Percentiles rank a stretch among this genome's conserved stretches.
These are phyloP conservation scores for Hippocampus comes DNA, from an alignment of 2,113 vertebrate genomes.

Conservation along the genomic window DNA sequence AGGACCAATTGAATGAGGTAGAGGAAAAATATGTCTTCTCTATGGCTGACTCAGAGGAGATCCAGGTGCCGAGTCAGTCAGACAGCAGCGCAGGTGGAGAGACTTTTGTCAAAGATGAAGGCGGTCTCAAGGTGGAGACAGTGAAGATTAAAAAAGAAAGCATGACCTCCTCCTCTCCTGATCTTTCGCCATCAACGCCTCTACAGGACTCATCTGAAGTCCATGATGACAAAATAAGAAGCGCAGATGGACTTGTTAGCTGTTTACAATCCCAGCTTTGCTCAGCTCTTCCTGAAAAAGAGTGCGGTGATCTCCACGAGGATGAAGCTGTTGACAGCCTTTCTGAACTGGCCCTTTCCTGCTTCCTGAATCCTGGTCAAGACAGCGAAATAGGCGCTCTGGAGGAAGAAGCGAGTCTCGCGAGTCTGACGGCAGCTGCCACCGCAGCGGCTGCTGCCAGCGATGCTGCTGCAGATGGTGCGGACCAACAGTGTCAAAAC, in stretches of 20 bases:
- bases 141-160: conserved; percentile 85
- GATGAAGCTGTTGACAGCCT: conserved; percentile 57
- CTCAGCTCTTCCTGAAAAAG: conserved; percentile 29
- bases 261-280: conserved; percentile 42
- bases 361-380: conserved; percentile 58
- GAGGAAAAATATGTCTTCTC: conserved; percentile 57
- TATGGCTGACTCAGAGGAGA: conserved; percentile 75
- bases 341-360: conserved; percentile 62
- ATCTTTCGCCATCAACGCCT: conserved; percentile 76
- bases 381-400: conserved; percentile 47
- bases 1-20: conserved; percentile 39
- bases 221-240: conserved; percentile 18
- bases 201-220: conserved; percentile 68
- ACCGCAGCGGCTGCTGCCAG: conserved; percentile 77
- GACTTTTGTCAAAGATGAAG: conserved; percentile 61
- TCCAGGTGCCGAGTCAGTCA: conserved; percentile 90
- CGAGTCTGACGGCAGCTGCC: conserved; percentile 55
- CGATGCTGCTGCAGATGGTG: conserved; percentile 59
- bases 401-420: conserved; percentile 53
- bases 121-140: conserved; percentile 72
- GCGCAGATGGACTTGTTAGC: neutral
- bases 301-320: conserved; percentile 21
- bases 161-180: conserved; percentile 79
- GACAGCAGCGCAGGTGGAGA: conserved; percentile 64
- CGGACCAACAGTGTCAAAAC: conserved; percentile 57